A percentile compares a stretch with the other conserved stretches of the same genome.
Conservation (phyloP, 2,888 invertebrate genomes). For the Lamproptera curius region DNA sequence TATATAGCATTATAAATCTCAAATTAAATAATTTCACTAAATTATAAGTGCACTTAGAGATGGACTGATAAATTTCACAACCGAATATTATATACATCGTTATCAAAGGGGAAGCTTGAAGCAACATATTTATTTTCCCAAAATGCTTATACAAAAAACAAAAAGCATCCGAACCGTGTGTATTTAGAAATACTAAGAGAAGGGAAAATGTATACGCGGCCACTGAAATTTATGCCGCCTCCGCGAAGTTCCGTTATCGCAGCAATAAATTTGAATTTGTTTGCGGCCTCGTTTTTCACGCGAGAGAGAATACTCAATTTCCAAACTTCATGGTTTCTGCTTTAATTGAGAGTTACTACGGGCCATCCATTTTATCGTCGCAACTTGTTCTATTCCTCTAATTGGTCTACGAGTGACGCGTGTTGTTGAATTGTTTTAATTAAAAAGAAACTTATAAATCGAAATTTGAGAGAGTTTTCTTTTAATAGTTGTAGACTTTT, state of each 20-base stretch:
- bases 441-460: too few species aligned
- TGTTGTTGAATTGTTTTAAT: not conserved
- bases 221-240: constrained; percentile 58
- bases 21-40: too few species aligned
- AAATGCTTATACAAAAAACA: constrained; percentile 15
- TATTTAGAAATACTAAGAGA: constrained; percentile 33
- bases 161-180: constrained; percentile 17
- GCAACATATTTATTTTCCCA: constrained; percentile 1
- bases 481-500: too few species aligned
- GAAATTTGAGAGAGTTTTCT: too few species aligned
- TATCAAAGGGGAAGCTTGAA: too few species aligned
- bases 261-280: constrained; percentile 64
- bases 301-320: constrained; percentile 37
- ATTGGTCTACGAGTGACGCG: constrained; percentile 7
- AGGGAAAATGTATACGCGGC: constrained; percentile 38
- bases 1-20: too few species aligned
- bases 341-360: constrained; percentile 50
- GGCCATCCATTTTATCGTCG: constrained; percentile 20
- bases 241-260: constrained; percentile 63
- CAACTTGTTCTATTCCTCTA: constrained; percentile 14
- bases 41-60: too few species aligned
- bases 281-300: constrained; percentile 40
- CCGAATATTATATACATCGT: too few species aligned
- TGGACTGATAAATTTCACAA: too few species aligned
- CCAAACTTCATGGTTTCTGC: constrained; percentile 39